Percentiles rank a stretch among this genome's conserved stretches.
Conservation (phyloP, 2,888 invertebrate genomes). For the Drosophila phalerata region DNA sequence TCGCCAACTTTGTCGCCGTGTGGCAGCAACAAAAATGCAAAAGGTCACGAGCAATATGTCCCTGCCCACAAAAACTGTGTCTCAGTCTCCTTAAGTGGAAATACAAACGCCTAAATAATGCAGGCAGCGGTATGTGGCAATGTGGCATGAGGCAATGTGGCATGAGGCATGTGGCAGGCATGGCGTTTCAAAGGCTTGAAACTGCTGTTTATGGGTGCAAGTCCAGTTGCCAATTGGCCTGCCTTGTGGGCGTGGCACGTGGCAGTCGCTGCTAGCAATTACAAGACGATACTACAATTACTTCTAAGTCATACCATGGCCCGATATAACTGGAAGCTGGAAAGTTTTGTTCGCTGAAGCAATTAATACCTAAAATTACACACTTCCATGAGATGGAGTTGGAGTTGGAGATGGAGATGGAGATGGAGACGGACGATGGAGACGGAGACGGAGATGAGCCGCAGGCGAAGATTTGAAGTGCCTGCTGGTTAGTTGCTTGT, state of each 20-base stretch:
- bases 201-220: constrained; percentile 2
- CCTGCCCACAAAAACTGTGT: constrained; percentile 8
- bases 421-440: background rate
- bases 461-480: constrained; percentile 59
- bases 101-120: constrained; percentile 25
- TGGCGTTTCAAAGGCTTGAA: constrained; percentile 7
- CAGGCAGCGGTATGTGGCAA: constrained; percentile 7
- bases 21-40: constrained; percentile 30
- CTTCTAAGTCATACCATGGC: constrained; percentile 50
- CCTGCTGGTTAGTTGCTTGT: constrained; percentile 71
- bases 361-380: constrained; percentile 80
- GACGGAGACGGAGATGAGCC: constrained; percentile 31
- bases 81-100: constrained; percentile 32
- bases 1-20: constrained; percentile 25
- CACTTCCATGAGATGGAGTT: constrained; percentile 56
- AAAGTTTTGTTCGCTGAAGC: constrained; percentile 65
- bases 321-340: constrained; percentile 62
- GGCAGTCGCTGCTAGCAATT: constrained; percentile 70
- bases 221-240: constrained; percentile 56
- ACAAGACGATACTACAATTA: constrained; percentile 78
- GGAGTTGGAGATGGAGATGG: background rate
- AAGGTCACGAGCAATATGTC: constrained; percentile 70
- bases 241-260: constrained; percentile 55
- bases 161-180: background rate
- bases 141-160: constrained; percentile 13